phyloP scores from a whole-genome alignment of 1,140 invertebrate species.

The Monomorium pharaonis region DNA sequence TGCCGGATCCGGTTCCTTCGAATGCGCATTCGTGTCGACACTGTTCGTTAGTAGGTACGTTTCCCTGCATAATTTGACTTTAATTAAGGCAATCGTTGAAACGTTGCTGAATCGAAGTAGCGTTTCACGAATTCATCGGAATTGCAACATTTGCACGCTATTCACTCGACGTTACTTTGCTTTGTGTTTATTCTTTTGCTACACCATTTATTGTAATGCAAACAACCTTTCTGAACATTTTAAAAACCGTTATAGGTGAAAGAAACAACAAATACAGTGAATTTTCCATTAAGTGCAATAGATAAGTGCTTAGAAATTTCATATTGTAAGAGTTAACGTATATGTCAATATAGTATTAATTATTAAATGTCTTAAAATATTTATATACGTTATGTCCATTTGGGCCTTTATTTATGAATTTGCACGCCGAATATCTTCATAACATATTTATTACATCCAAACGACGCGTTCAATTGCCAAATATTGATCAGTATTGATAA shows the following conservation, averaged over 20 bases:
- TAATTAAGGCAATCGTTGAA: slow-evolving; percentile 30
- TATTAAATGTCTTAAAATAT: slow-evolving; percentile 21
- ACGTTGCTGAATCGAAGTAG: slow-evolving; percentile 10
- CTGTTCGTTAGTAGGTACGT: slow-evolving; percentile 15
- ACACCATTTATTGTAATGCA: slow-evolving; percentile 27
- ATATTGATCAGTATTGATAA: slow-evolving; percentile 59
- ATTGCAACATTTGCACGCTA: slow-evolving; percentile 34
- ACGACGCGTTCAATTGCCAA: slow-evolving; percentile 44
- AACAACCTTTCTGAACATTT: slow-evolving; percentile 14
- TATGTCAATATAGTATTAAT: background rate
- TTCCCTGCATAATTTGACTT: slow-evolving; percentile 33
- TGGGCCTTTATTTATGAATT: slow-evolving; percentile 49
- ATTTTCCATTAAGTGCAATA: background rate
- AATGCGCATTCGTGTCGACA: slow-evolving; percentile 10
- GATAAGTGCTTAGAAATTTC: background rate
- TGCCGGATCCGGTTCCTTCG: background rate
- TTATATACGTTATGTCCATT: background rate
- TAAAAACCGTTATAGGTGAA: slow-evolving; percentile 16
- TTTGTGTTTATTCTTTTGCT: slow-evolving; percentile 27
- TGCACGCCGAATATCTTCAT: slow-evolving; percentile 17
- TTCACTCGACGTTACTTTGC: background rate
- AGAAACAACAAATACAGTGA: background rate
- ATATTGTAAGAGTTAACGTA: background rate
- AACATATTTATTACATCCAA: slow-evolving; percentile 41
- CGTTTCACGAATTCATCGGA: slow-evolving; percentile 29